Conservation (phyloP, 2,888 invertebrate species). For the Shargacucullia verbasci region DNA sequence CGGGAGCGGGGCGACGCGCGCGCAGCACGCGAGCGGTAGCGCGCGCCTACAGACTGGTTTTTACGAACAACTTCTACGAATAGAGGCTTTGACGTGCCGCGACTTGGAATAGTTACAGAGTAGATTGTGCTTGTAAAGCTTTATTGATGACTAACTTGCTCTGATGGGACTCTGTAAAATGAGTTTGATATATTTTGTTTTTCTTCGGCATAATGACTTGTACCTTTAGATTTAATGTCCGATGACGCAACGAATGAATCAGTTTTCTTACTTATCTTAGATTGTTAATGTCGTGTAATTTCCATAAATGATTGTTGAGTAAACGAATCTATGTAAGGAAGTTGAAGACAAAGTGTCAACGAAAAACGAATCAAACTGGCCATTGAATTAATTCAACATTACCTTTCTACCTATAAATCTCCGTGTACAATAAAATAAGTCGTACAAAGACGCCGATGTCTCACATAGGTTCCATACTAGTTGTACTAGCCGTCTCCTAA, state of each 20-base stretch:
- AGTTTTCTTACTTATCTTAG: slow-evolving; percentile 26
- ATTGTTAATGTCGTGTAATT: slow-evolving; percentile 30
- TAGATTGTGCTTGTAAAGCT: slow-evolving; percentile 73
- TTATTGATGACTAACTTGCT: slow-evolving; percentile 70
- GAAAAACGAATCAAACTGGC: slow-evolving; percentile 27
- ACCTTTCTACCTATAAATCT: slow-evolving; percentile 47
- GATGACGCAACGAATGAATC: slow-evolving; percentile 41
- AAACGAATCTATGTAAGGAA: slow-evolving; percentile 32
- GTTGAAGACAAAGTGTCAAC: slow-evolving; percentile 19
- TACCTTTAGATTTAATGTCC: slow-evolving; percentile 36
- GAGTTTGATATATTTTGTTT: slow-evolving; percentile 50
- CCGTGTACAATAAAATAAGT: slow-evolving; percentile 23
- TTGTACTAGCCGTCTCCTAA: slow-evolving; percentile 51
- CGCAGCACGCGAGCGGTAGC: slow-evolving; percentile 83
- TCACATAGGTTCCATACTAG: slow-evolving; percentile 43
- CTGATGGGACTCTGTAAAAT: slow-evolving; percentile 49
- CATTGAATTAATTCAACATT: slow-evolving; percentile 51
- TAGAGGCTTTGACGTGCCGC: slow-evolving; percentile 84
- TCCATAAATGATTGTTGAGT: slow-evolving; percentile 31
- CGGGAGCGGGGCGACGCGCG: slow-evolving; percentile 75
- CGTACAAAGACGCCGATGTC: slow-evolving; percentile 51
- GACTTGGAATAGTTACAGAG: slow-evolving; percentile 69
- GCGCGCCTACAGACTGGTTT: slow-evolving; percentile 84
- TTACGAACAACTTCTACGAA: slow-evolving; percentile 84
- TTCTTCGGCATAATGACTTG: slow-evolving; percentile 37